Evolutionary conservation across 2,888 invertebrate genomes (phyloP), one percentile per base, ranked within the genome.

Genomic region (Allolobophora icterica): DNA sequence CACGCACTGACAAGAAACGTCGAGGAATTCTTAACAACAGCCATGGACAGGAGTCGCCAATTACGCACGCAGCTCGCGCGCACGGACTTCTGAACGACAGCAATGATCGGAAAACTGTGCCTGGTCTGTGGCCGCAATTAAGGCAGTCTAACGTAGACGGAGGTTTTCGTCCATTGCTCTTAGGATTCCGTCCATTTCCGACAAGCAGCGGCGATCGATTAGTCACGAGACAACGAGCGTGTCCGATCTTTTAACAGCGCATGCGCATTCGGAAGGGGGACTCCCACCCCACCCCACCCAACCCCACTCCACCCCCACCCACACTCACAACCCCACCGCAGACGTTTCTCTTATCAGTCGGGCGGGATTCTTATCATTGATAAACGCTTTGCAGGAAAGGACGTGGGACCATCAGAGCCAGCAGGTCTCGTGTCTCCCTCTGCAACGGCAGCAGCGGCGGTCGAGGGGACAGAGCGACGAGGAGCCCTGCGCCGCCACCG

Each of bases 341-440:
- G 24, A 52, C 52, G 24, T 21, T 24, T 21, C 52, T 21, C 71
- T 71, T 71, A 71, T 71, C 71, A 71, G 71, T 71, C 71, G 71
- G 30, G n/a, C 71, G 71, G 71, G 71, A 71, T 71, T 71, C 71
- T 71, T 71, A 71, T 71, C 71, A n/a, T 71, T 71, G 71, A 71
- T 71, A 71, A 71, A 71, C 71, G 71, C n/a, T 30, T 11, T 71
- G n/a, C n/a, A 11, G 30, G 30, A n/a, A n/a, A 30, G 30, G n/a
- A 71, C 71, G 71, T n/a, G 71, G 71, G 71, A 21, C 52, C 71
- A n/a, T n/a, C 71, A 71, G 71, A 71, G 38, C 3, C 4, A n/a
- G n/a, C 52, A 8, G 11, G n/a, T n/a, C 17, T 8, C 71, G 71
- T 52, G 71, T 71, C 30, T 71, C 71, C 52, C 52, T 24, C 52